Percentiles rank a stretch among this genome's conserved stretches.
Conservation (phyloP, 2,888 invertebrate species). For the Pandemis heparana region DNA sequence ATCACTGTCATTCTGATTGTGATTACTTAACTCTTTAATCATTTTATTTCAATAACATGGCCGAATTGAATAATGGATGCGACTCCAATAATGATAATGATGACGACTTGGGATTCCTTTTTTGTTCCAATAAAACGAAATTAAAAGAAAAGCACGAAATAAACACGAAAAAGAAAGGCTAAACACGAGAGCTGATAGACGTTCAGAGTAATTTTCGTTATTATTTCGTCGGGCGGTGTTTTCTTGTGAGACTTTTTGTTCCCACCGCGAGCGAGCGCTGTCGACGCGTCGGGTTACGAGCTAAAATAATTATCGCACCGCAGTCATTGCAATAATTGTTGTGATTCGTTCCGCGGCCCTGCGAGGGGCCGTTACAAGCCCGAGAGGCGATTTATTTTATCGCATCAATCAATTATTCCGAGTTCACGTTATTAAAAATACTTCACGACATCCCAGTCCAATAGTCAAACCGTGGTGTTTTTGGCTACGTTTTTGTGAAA, state of each 20-base stretch:
- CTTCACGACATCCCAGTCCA: conserved; percentile 60
- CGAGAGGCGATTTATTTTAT: conserved; percentile 71
- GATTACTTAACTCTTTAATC: conserved; percentile 11
- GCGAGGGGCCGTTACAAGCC: conserved; percentile 47
- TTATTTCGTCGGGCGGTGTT: conserved; percentile 24
- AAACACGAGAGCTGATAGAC: conserved; percentile 20
- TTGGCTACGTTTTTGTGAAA: conserved; percentile 69
- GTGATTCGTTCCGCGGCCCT: conserved; percentile 66
- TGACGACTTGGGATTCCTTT: not conserved
- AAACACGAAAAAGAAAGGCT: conserved; percentile 6
- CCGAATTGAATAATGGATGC: conserved; percentile 12
- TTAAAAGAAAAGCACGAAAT: conserved; percentile 17
- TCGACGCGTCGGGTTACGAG: conserved; percentile 46
- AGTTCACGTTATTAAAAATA: conserved; percentile 71
- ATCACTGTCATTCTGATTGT: conserved; percentile 4
- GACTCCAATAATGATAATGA: conserved; percentile 7
- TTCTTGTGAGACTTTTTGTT: conserved; percentile 42
- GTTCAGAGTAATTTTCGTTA: conserved; percentile 25
- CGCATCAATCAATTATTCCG: conserved; percentile 76
- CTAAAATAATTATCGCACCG: conserved; percentile 57
- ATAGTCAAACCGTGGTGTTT: conserved; percentile 61
- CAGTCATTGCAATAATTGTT: conserved; percentile 63
- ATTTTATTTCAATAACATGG: conserved; percentile 7
- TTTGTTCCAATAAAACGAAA: conserved; percentile 14
- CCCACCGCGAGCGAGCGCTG: conserved; percentile 40